Conservation (phyloP, 2,888 invertebrate species). For the Notodonta dromedarius region DNA sequence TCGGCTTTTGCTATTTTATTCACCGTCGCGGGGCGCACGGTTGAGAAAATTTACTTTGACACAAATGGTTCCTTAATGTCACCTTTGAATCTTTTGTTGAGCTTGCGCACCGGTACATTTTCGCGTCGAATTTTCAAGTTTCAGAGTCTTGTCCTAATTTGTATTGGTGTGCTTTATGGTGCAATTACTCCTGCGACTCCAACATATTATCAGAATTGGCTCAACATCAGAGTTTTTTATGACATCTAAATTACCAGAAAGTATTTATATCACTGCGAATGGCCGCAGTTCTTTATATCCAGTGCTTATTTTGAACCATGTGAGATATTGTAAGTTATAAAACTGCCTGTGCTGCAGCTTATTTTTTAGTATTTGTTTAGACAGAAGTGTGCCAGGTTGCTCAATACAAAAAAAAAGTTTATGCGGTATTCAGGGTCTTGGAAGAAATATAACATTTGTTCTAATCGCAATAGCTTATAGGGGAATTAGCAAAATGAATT, state of each 20-base stretch:
- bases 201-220: conserved; percentile 56
- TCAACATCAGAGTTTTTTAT: conserved; percentile 58
- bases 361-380: conserved; percentile 15
- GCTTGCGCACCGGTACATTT: conserved; percentile 35
- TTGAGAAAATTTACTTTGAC: conserved; percentile 56
- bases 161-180: conserved; percentile 28
- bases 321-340: conserved; percentile 27
- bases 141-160: conserved; percentile 29
- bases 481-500: neutral
- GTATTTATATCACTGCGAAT: conserved; percentile 44
- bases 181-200: conserved; percentile 40
- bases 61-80: conserved; percentile 56
- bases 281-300: conserved; percentile 25
- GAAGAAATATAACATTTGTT: neutral
- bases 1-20: conserved; percentile 37
- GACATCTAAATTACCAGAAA: conserved; percentile 51
- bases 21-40: conserved; percentile 30
- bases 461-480: neutral
- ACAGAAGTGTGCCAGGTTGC: conserved; percentile 8
- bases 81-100: conserved; percentile 49
- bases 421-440: neutral
- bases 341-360: conserved; percentile 7
- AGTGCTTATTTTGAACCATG: conserved; percentile 24
- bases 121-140: conserved; percentile 35
- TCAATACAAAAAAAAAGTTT: conserved; percentile 6